Percentiles rank a stretch among this genome's conserved stretches.
These are phyloP conservation scores for Natrix natrix DNA, from an alignment of 2,797 vertebrate species.

Conservation along the genomic window DNA sequence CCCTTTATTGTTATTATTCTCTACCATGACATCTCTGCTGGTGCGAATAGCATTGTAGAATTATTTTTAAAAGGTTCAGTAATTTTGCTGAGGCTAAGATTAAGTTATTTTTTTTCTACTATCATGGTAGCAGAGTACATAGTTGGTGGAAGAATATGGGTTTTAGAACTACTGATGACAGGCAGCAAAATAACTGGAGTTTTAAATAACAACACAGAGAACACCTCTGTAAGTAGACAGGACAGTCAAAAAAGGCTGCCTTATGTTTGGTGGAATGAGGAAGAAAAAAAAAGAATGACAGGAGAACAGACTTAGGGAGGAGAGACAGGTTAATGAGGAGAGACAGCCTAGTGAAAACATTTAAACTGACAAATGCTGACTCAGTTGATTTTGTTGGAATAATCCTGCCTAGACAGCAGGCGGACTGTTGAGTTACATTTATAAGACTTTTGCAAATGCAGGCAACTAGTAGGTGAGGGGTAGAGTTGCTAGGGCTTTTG, in stretches of 20 bases:
- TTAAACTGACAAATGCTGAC: background rate
- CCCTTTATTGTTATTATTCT: background rate
- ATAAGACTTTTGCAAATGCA: background rate
- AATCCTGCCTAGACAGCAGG: background rate
- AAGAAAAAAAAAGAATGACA: background rate
- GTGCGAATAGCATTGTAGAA: background rate
- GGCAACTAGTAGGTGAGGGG: background rate
- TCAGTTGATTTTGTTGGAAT: background rate
- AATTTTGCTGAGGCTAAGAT: background rate
- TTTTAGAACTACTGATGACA: background rate
- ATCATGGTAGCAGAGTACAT: background rate
- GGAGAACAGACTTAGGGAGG: background rate
- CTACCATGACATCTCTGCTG: background rate
- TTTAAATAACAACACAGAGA: background rate
- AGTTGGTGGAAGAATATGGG: background rate
- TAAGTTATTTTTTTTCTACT: background rate
- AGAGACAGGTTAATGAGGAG: background rate
- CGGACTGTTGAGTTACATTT: background rate
- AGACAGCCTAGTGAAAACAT: background rate
- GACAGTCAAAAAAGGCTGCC: background rate
- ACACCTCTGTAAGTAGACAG: background rate
- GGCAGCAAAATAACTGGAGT: background rate
- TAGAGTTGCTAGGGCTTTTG: background rate
- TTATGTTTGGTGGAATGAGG: background rate
- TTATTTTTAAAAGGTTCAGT: background rate